Evolutionary conservation across 1,140 invertebrate species (phyloP).

Genomic region (Brachionus calyciflorus): DNA sequence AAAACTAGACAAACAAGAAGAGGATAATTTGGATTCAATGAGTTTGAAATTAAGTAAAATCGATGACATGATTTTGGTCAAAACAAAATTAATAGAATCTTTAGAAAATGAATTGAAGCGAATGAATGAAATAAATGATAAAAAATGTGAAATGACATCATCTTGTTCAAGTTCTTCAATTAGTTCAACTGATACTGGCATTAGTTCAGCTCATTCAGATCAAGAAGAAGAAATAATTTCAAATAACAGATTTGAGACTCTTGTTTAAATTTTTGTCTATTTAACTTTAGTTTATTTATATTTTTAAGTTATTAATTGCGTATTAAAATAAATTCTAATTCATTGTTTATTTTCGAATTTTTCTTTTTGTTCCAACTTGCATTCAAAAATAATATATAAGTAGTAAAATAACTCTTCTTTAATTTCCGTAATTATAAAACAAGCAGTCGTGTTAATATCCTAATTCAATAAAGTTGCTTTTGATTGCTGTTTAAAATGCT

Average conservation of each 20-base stretch:
- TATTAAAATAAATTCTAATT: no score
- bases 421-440: no score
- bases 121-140: background rate
- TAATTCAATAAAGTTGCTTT: no score
- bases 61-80: background rate
- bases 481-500: no score
- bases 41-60: background rate
- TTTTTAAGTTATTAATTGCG: no score
- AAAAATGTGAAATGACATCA: background rate
- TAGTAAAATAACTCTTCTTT: no score
- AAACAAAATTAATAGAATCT: background rate
- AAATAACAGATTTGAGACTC: background rate
- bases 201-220: constrained; percentile 13
- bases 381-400: no score
- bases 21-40: background rate
- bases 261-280: constrained; percentile 16
- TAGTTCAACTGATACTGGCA: constrained; percentile 19
- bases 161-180: constrained; percentile 20
- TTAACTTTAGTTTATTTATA: no score
- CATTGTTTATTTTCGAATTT: no score
- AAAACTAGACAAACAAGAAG: background rate
- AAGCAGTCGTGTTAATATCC: no score
- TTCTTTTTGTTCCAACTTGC: no score
- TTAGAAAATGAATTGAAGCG: constrained; percentile 1
- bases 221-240: background rate